Percentiles rank a stretch among this genome's conserved stretches.
Evolutionary conservation across 2,888 invertebrate species (phyloP).

Genomic region (Eupeodes luniger): DNA sequence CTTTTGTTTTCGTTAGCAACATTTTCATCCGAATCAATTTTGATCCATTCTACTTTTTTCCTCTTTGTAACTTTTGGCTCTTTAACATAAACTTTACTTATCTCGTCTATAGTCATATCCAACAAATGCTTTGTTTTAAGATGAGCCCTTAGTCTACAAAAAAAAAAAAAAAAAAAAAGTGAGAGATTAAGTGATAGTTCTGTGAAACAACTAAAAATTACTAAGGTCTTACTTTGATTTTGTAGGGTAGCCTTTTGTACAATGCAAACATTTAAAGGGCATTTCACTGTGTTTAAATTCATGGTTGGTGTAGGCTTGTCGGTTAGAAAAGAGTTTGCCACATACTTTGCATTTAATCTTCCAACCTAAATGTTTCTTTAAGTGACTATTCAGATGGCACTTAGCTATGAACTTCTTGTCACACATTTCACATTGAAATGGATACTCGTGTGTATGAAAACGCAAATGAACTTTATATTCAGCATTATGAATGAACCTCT

Average conservation of each 20-base stretch:
- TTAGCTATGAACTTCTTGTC: constrained; percentile 35
- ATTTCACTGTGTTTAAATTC: constrained; percentile 41
- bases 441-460: constrained; percentile 52
- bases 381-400: constrained; percentile 39
- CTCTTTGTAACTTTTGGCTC: constrained; percentile 26
- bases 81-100: constrained; percentile 35
- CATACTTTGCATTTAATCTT: constrained; percentile 52
- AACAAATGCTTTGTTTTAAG: constrained; percentile 50
- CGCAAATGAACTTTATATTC: constrained; percentile 55
- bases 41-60: constrained; percentile 49
- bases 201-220: background rate
- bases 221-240: constrained; percentile 48
- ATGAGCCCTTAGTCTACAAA: constrained; percentile 42
- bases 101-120: constrained; percentile 40
- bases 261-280: constrained; percentile 52
- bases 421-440: constrained; percentile 48
- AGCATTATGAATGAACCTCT: constrained; percentile 35
- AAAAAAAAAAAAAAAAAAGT: constrained; percentile 19
- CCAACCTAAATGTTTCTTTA: constrained; percentile 47
- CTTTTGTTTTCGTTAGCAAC: background rate
- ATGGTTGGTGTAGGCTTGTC: constrained; percentile 28
- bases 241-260: constrained; percentile 41
- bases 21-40: constrained; percentile 6
- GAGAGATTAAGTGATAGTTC: background rate
- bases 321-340: constrained; percentile 29